Evolutionary conservation across 2,888 invertebrate genomes (phyloP).

Genomic region (Platycheirus rosarum): DNA sequence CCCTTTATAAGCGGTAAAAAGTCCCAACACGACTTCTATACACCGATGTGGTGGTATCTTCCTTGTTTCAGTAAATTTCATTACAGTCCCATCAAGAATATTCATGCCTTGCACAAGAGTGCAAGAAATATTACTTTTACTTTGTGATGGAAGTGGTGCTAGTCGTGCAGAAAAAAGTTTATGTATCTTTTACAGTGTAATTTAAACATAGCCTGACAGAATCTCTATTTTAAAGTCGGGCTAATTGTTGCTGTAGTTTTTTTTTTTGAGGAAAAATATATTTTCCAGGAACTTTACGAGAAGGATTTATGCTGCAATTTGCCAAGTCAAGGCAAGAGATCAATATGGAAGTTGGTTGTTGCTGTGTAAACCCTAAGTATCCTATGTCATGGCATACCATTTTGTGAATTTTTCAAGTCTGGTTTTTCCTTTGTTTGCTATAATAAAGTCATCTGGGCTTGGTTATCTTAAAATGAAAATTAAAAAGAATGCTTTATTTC

Average conservation of each 20-base stretch:
- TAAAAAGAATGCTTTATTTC: too few relatives aligned
- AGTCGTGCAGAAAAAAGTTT: constrained; percentile 21
- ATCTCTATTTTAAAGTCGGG: constrained; percentile 16
- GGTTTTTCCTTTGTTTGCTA: too few relatives aligned
- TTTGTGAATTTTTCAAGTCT: too few relatives aligned
- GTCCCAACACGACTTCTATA: neutral
- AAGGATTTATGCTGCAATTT: constrained; percentile 29
- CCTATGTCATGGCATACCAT: constrained; percentile 2
- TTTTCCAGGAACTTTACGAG: constrained; percentile 7
- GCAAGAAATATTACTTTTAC: constrained; percentile 51
- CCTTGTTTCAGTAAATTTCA: constrained; percentile 54
- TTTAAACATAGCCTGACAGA: constrained; percentile 39
- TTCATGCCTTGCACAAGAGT: constrained; percentile 42
- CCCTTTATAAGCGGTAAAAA: constrained; percentile 30
- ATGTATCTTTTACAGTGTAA: constrained; percentile 55
- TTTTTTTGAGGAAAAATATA: constrained; percentile 3
- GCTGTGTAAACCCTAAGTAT: constrained; percentile 7
- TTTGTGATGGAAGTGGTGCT: constrained; percentile 39
- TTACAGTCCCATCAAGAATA: constrained; percentile 58
- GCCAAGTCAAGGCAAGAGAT: constrained; percentile 26
- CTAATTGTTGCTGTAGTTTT: constrained; percentile 31
- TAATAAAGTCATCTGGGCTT: too few relatives aligned
- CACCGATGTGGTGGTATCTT: neutral
- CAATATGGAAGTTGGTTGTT: constrained; percentile 8
- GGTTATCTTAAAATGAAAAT: too few relatives aligned